Evolutionary conservation across 2,113 vertebrate genomes (phyloP).

Genomic region (Ochotona princeps): DNA sequence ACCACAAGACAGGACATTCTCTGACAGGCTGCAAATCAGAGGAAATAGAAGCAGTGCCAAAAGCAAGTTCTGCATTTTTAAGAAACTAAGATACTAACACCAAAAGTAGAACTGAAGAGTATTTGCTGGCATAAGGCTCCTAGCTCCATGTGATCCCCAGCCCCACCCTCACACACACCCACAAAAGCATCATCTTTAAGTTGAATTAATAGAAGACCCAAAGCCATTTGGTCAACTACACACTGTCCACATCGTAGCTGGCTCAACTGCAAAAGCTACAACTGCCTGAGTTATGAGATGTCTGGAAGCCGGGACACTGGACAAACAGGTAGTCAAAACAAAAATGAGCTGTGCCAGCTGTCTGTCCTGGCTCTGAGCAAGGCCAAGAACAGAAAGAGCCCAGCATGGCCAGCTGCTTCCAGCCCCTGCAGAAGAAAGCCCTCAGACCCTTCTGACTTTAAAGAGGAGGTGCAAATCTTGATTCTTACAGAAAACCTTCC

Average conservation of each 20-base stretch:
- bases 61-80: slow-evolving; percentile 4
- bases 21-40: neutral
- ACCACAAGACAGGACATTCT: neutral
- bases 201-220: neutral
- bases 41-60: neutral
- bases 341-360: neutral
- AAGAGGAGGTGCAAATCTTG: too few relatives aligned
- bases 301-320: neutral
- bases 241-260: neutral
- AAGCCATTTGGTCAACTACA: neutral
- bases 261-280: neutral
- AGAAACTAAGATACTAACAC: neutral
- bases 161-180: fast-evolving
- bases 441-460: too few relatives aligned
- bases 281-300: neutral
- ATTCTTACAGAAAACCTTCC: neutral
- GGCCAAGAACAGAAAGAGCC: neutral
- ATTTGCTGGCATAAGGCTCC: neutral
- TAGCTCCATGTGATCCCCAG: neutral
- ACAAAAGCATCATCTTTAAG: neutral
- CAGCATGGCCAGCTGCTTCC: neutral
- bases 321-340: neutral
- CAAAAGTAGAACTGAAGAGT: slow-evolving; percentile 1
- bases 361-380: neutral
- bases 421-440: neutral